A percentile compares a stretch with the other conserved stretches of the same genome.
Conservation (phyloP, 1,140 invertebrate species). For the Cecropterus lyciades region DNA sequence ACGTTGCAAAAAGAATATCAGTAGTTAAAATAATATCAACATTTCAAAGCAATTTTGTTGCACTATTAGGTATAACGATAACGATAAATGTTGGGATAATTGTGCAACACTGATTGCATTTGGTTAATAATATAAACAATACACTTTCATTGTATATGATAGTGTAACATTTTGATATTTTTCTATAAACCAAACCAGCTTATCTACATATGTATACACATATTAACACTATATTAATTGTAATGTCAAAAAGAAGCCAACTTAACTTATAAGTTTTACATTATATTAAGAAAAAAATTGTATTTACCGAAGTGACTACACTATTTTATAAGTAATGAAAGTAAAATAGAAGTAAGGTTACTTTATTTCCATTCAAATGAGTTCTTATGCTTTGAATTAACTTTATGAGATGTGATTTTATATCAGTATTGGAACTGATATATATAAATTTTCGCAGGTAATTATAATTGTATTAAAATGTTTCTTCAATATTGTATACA, state of each 20-base stretch:
- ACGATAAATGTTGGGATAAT: not conserved
- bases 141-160: not conserved
- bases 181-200: not conserved
- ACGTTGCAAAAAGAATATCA: not conserved
- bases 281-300: no score
- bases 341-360: no score
- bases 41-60: not conserved
- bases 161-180: not conserved
- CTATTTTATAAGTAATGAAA: no score
- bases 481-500: no score
- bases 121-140: not conserved
- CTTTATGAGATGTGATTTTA: no score
- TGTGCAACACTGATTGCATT: slow-evolving; percentile 1
- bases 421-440: no score
- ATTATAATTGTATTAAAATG: no score
- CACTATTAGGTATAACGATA: not conserved
- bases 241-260: not conserved
- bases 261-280: not conserved
- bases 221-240: not conserved
- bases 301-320: no score
- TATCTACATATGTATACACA: not conserved
- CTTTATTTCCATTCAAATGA: no score
- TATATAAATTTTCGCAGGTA: no score
- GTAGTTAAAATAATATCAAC: not conserved
- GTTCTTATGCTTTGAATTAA: no score